These are phyloP conservation scores for Andricus grossulariae DNA, from an alignment of 1,140 invertebrate species.

Conservation along the genomic window DNA sequence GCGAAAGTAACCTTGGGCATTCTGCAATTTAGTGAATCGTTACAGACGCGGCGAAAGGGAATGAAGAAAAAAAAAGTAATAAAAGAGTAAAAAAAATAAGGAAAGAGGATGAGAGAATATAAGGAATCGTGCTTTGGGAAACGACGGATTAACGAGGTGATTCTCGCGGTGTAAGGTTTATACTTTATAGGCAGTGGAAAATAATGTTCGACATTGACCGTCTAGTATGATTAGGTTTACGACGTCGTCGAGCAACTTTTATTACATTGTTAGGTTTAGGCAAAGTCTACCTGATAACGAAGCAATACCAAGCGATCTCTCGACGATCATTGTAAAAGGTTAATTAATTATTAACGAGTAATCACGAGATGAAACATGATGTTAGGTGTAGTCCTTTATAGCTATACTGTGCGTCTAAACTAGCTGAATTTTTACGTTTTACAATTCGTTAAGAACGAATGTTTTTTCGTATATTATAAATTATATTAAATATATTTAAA, in stretches of 20 bases:
- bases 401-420: slow-evolving; percentile 58
- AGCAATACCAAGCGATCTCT: slow-evolving; percentile 64
- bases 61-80: slow-evolving; percentile 1
- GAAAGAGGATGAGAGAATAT: neutral
- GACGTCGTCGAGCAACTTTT: slow-evolving; percentile 32
- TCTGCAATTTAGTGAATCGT: slow-evolving; percentile 62
- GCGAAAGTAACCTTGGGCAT: slow-evolving; percentile 62
- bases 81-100: slow-evolving; percentile 30
- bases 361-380: slow-evolving; percentile 43
- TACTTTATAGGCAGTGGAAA: no score
- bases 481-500: slow-evolving; percentile 54
- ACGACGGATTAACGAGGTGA: no score
- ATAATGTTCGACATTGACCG: no score
- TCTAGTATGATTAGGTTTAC: neutral
- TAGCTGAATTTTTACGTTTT: slow-evolving; percentile 63
- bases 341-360: slow-evolving; percentile 31
- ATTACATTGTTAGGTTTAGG: slow-evolving; percentile 56
- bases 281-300: slow-evolving; percentile 67
- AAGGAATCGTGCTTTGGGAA: no score
- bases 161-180: no score
- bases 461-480: slow-evolving; percentile 59
- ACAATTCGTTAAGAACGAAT: slow-evolving; percentile 64
- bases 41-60: no score
- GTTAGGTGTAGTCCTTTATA: slow-evolving; percentile 62
- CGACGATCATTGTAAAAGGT: slow-evolving; percentile 45